Base-by-base conservation (phyloP, 1,140 invertebrate genomes). In the Vanessa tameamea region DNA sequence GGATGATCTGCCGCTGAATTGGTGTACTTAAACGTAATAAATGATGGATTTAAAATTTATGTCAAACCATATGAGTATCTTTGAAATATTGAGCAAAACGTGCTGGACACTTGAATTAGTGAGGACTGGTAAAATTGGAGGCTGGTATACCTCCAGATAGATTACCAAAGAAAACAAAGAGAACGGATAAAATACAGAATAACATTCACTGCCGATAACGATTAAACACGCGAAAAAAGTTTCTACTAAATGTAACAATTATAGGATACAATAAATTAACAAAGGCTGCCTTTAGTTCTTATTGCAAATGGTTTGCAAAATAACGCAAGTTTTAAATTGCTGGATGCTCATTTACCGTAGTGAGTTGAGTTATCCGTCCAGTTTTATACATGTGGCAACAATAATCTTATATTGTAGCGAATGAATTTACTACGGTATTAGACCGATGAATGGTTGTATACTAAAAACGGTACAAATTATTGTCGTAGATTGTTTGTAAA, bases 331-430 rank as follows among this genome's bases (percentile, higher is more conserved):
- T 83, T 80, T 78, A 64, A 78, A 82, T 86, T 82, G 82, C 84
- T 89, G 89, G 89, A 91, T 92, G 85, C 87, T 88, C 90, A 91
- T 91, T 87, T 89, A 85, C 89, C 69, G 81, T 84, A 90, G 85
- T 91, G 87, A 90, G 87, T 91, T 92, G 90, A 91, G 90, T 91
- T 92, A 82, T 91, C 90, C 90, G 90, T 92, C 90, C 90, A 92
- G 83, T 88, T 90, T 90, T 92, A 87, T 90, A 92, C 84, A 88
- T 87, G 86, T 89, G 87, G 87, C 87, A 87, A 82, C 82, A 87
- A 76, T 82, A 77, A 57, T 57, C 20, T 83, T 80, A 65, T 77
- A 79, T 69, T 77, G 71, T 79, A 73, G 66, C 69, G 63, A 75
- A 67, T 65, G 69, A 65, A 75, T 75, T 63, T 51, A 79, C 73